Conservation (phyloP, 2,888 invertebrate species). For the Dysmachus trigonus region DNA sequence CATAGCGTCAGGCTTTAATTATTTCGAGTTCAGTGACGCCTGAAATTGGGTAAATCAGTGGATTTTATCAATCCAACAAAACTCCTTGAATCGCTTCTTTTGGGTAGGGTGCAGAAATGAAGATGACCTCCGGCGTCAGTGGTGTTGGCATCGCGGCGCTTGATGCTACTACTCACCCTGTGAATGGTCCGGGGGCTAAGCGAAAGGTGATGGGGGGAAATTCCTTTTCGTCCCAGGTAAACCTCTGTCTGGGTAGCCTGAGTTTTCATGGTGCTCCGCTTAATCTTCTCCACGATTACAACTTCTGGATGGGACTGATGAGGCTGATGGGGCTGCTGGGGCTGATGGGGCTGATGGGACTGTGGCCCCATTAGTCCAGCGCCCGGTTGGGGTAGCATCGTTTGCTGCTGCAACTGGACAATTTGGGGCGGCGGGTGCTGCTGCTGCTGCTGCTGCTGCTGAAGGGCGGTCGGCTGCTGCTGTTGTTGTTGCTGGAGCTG, state of each 20-base stretch:
- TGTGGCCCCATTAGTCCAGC: not conserved
- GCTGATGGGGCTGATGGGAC: not conserved
- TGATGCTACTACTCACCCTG: constrained; percentile 70
- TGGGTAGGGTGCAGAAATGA: not conserved
- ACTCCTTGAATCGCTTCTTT: not conserved
- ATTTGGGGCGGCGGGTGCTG: not conserved
- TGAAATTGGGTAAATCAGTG: not conserved
- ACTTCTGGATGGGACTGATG: constrained; percentile 56
- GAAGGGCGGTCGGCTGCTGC: constrained; percentile 22
- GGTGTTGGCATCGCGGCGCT: not conserved
- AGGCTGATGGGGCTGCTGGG: not conserved
- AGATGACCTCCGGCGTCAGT: not conserved
- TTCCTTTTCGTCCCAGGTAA: constrained; percentile 74
- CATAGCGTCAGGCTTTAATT: not conserved
- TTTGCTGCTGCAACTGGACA: not conserved
- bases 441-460: not conserved
- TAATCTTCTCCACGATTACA: constrained; percentile 76
- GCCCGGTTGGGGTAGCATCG: not conserved
- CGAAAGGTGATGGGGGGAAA: constrained; percentile 75
- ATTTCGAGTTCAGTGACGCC: not conserved
- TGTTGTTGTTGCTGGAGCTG: constrained; percentile 1
- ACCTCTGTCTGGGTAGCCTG: constrained; percentile 92
- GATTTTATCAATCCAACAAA: not conserved
- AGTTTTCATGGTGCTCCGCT: constrained; percentile 86
- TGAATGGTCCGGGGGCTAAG: constrained; percentile 85